Evolutionary conservation across 2,888 invertebrate species (phyloP), one percentile per base, ranked within the genome.

Genomic region (Carabus problematicus): DNA sequence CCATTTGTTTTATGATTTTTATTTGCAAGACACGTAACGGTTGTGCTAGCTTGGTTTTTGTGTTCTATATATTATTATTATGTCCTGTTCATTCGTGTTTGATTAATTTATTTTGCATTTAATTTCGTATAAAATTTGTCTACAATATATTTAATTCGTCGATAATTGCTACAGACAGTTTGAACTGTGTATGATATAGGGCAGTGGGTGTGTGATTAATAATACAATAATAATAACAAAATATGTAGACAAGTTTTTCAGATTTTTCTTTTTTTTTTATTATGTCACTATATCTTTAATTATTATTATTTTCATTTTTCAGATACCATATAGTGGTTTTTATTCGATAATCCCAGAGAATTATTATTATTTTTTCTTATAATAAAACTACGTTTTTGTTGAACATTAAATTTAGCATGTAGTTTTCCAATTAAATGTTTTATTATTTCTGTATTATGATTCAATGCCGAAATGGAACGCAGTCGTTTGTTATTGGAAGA

Each of bases 21-120:
- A 39, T 64, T 64, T 64, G 64, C 56, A 64, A 54, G 39, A 64
- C 43, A 64, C 56, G 64, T 58, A 64, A 42, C 64, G 56, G 56
- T 78, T 79, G 75, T 77, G 73, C 75, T 79, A 80, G 80, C 80
- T 80, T 80, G 80, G 79, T 80, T 79, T 79, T 80, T 79, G 79
- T 78, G 74, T 77, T 74, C 64, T 62, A 42, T 52, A 19, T 41
- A 29, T 54, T 71, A 69, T 67, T 72, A 68, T 63, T 67, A 54
- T 71, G 68, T 63, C 52, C 41, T 67, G 66, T 72, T 73, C 71
- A 56, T 72, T 69, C 74, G 72, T 55, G 70, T 52, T 67, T 71
- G 70, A 74, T 72, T 52, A 68, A 52, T 67, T 71, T 71, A 29
- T 49, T 64, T 70, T 14, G 70, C 52, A 42, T 52, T 64, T 68